Evolutionary conservation across 2,888 invertebrate species (phyloP), one percentile per base, ranked within the genome.

Genomic region (Teinopalpus imperialis): DNA sequence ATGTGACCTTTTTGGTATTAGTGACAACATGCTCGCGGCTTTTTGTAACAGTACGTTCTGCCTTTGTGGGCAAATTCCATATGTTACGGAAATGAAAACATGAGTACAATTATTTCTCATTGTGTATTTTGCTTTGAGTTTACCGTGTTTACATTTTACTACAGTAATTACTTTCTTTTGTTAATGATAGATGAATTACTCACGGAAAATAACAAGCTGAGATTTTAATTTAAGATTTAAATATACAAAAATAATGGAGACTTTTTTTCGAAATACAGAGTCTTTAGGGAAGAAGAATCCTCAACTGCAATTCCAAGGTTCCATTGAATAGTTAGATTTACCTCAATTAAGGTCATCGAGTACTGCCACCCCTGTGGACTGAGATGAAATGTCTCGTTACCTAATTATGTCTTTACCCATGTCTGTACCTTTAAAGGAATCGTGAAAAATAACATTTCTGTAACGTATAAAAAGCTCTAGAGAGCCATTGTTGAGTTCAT

Each of bases 1-100:
- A 20, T n/a, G 13, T 24, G 24, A 24, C 20, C 20, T 34, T 34
- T 34, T 34, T 34, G 34, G 21, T 21, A 34, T 34, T 21, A 34
- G 34, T 34, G 21, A 34, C 21, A 34, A 21, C 21, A 12, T 20
- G 18, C 3, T 9, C 6, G 18, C 5, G 34, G 2, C 24, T 24
- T 24, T 21, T 12, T 27, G 10, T 27, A 10, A 34, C 20, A 21
- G 34, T 34, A 34, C 12, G 12, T 7, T 20, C 13, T 4, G 16
- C 2, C 16, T 16, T 16, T 21, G 34, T n/a, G 12, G 21, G 34
- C 9, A 31, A 34, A 34, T 34, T 21, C 21, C 34, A 34, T 34
- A 34, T 21, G 34, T 34, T 34, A 21, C 34, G n/a, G 10, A 7
- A 20, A 2, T 16, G 16, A 34, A n/a, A 21, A 34, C 20, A n/a